Base-by-base conservation (phyloP, 2,113 vertebrate genomes). In the Mugil cephalus region DNA sequence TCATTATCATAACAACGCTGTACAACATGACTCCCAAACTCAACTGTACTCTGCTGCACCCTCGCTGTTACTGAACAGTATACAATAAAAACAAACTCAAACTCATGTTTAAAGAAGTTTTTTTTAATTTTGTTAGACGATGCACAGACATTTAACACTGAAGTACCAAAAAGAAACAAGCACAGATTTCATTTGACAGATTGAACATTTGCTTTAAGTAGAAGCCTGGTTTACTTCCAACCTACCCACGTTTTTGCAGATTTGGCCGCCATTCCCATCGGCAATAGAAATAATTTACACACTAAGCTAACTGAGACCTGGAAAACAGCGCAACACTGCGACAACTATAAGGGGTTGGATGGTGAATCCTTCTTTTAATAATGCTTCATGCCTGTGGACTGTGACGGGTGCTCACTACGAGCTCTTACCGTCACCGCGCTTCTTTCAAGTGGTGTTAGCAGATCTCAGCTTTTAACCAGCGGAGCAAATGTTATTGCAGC, bases 51-150 rank as follows among this genome's bases (percentile, higher is more conserved):
- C 24, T 30, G 5, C 24, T 30, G 24, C 24, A 30, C 5, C 24
- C 24, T 30, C 5, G 24, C 5, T 30, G 24, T 30, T 5, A 30
- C 24, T 30, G 24, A 30, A n/a, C n/a, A n/a, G n/a, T 30, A 5
- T 30, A 5, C 24, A 30, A 30, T 3, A 2, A 65, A 10, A 52
- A 40, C n/a, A 13, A 66, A 42, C 6, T 69, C 74, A 58, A 19
- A 48, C 18, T 65, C 19, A 11, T 38, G 36, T 74, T 87, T 69
- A 38, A 60, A 67, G 30, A 67, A n/a, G n/a, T n/a, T 36, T 13
- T 63, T 79, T 86, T 88, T 87, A 75, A 80, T 87, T 87, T 58
- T 73, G 74, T 87, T 82, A 86, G 70, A 85, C 74, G 85, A 54
- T 45, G 35, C 79, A 50, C 65, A 80, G 70, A 74, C 77, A 77